A percentile compares a stretch with the other conserved stretches of the same genome.
Conservation (phyloP, 2,113 vertebrate species). For the Psilopogon haemacephalus region DNA sequence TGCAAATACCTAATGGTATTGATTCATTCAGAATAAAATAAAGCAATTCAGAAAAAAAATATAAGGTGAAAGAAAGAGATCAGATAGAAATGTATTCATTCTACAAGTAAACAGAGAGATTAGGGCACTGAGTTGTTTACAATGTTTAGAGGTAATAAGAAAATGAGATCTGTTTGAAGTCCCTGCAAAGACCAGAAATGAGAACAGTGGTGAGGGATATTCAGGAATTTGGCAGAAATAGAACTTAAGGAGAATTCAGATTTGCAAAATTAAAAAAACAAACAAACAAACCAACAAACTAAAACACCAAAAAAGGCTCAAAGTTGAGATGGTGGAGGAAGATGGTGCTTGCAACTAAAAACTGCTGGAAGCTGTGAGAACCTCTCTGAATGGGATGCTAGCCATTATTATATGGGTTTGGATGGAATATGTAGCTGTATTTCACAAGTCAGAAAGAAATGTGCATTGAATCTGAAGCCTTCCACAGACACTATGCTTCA, state of each 20-base stretch:
- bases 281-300: too few relatives aligned
- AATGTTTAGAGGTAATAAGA: background rate
- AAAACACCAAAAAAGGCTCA: too few relatives aligned
- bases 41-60: background rate
- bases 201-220: background rate
- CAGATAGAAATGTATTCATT: background rate
- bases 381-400: background rate
- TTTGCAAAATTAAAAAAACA: background rate
- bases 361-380: background rate
- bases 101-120: background rate
- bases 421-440: background rate
- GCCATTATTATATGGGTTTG: background rate
- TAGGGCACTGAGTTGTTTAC: background rate
- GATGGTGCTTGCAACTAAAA: background rate
- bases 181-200: background rate
- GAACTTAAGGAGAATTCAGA: background rate
- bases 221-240: background rate
- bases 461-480: background rate
- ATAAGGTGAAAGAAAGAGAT: background rate
- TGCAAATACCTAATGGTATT: background rate
- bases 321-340: background rate
- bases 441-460: background rate
- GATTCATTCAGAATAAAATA: background rate
- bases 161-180: constrained; percentile 5
- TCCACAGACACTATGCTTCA: background rate